Evolutionary conservation across 2,797 vertebrate species (phyloP), one percentile per base, ranked within the genome.

Genomic region (Clarias fuscus): DNA sequence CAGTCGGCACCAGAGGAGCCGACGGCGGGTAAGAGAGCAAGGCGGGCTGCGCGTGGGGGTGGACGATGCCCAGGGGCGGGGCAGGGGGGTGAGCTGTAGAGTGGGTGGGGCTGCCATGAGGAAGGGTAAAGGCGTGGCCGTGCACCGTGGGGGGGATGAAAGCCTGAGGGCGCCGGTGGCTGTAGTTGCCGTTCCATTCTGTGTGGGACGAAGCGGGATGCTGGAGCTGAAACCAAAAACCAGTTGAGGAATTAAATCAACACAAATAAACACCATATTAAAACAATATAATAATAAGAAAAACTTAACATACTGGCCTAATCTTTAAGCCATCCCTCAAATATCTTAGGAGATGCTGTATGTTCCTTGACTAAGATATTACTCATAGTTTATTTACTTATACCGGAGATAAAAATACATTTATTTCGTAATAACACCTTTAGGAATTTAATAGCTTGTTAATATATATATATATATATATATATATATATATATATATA

Each of bases 181-280:
- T 91, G 0, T 96, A 98, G 94, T 98, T 99, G 86, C 98, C 96
- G 13, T 98, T 99, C 98, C 98, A 99, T 90, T 99, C 98, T 91
- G 97, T 97, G 90, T 93, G 97, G 92, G 96, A 96, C 81, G 97
- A 96, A 89, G 95, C 93, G 75, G 96, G 98, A 94, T 96, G 98
- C 90, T 98, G 98, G 91, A 99, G 96, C 98, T 99, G 93, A n/a
- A 84, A 77, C 1, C 58, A 65, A 24, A 83, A 40, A 72, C 1
- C 48, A 30, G 33, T 64, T 1, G 4, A 43, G 40, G 7, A 65
- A 62, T 64, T 65, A 10, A 1, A n/a, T 40, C 4, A 43, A 48
- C 40, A 82, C 24, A 1, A 18, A 7, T 3, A 3, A 11, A 20
- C 37, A 37, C 37, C 37, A 37, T 37, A 37, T 37, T 37, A 37